Evolutionary conservation across 2,888 invertebrate genomes (phyloP), one percentile per base, ranked within the genome.

Genomic region (Lepas anatifera): DNA sequence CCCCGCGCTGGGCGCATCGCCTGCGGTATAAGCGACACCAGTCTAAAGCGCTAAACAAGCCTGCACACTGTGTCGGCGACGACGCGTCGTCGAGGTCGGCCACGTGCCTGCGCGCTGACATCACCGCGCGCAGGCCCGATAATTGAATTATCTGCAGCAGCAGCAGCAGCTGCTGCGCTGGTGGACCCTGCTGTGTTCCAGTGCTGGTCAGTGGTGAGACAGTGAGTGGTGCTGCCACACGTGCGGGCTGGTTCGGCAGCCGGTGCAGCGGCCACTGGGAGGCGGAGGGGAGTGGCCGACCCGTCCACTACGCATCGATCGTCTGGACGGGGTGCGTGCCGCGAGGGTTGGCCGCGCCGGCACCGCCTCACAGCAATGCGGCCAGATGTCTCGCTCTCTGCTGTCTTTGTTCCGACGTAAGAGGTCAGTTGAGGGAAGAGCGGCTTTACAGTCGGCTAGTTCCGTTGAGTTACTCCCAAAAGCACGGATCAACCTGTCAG

Each of bases 141-240:
- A 18, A 58, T 58, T 32, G 22, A 32, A 58, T 58, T 58, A 58
- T 58, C 58, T 58, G 58, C 35, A 58, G 58, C 58, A 22, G 58
- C 58, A 7, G 32, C 50, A 3, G 50, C n/a, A 18, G 16, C 58
- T 29, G 48, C 48, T 4, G 48, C 48, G 48, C 11, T 48, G n/a
- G 18, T 48, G 48, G 6, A 8, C 48, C n/a, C n/a, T n/a, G 58
- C 32, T 18, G 58, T 16, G 18, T 32, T 4, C 13, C 32, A 18
- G 58, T 2, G 18, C 2, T 22, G 58, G 48, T 22, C 18, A 35
- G 32, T 27, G 50, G 27, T 50, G 27, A 25, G 27, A 2, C 50
- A 16, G 22, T 46, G 46, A 22, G 16, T 22, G 43, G 43, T 22
- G 7, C 7, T 25, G 8, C 18, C 58, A 32, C 35, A 32, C 48